These are phyloP conservation scores for Gymnoscelis rufifasciata DNA, from an alignment of 2,888 invertebrate genomes.

Conservation along the genomic window DNA sequence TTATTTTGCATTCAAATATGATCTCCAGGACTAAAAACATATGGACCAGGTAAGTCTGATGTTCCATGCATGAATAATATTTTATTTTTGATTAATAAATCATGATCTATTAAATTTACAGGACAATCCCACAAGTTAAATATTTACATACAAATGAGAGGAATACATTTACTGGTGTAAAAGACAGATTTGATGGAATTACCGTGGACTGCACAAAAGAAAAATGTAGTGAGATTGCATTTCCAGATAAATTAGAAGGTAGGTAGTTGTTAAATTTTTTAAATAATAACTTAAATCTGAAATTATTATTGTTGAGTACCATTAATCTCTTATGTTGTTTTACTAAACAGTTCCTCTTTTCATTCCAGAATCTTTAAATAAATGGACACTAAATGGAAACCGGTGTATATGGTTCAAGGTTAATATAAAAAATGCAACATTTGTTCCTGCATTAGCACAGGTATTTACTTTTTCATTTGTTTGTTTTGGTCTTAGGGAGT, in stretches of 20 bases:
- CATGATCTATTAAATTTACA: constrained; percentile 26
- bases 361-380: constrained; percentile 82
- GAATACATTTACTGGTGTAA: constrained; percentile 42
- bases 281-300: too few relatives aligned
- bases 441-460: constrained; percentile 85
- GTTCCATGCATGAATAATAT: background rate
- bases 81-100: too few relatives aligned
- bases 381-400: constrained; percentile 82
- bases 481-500: background rate
- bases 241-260: constrained; percentile 51
- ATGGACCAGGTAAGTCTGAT: constrained; percentile 1
- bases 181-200: constrained; percentile 56
- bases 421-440: constrained; percentile 81
- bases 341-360: constrained; percentile 1
- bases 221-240: constrained; percentile 36
- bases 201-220: constrained; percentile 51
- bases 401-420: constrained; percentile 91
- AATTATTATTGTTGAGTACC: too few relatives aligned
- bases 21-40: constrained; percentile 4
- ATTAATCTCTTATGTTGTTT: background rate
- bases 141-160: constrained; percentile 29
- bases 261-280: background rate
- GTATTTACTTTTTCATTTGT: constrained; percentile 52
- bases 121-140: constrained; percentile 19
- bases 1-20: background rate